Evolutionary conservation across 2,797 vertebrate species (phyloP).

Genomic region (Luscinia megarhynchos): DNA sequence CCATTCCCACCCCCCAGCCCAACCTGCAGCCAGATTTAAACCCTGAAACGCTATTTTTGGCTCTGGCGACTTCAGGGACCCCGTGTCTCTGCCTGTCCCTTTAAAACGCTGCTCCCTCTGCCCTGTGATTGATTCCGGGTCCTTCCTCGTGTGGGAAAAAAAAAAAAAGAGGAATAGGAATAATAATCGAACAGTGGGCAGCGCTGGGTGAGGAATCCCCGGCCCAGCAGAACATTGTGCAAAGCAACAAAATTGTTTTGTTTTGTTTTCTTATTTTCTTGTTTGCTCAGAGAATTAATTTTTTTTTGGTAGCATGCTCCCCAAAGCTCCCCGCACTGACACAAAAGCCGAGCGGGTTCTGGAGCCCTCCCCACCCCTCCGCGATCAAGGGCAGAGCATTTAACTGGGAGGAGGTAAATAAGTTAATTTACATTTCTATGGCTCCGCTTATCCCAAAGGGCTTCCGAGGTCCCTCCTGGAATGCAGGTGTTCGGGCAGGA

Average conservation of each 20-base stretch:
- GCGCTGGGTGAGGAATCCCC: neutral
- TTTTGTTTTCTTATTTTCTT: too few relatives aligned
- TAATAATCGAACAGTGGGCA: neutral
- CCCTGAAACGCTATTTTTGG: conserved; percentile 56
- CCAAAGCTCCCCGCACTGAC: neutral
- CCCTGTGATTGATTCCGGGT: conserved; percentile 46
- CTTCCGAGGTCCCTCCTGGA: conserved; percentile 18
- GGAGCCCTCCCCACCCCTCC: neutral
- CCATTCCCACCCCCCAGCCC: neutral
- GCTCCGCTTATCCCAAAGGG: conserved; percentile 26
- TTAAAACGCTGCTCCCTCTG: conserved; percentile 53
- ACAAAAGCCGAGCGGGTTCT: neutral
- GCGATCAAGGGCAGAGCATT: conserved; percentile 47
- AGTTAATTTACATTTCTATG: conserved; percentile 63
- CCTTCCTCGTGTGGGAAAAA: conserved; percentile 2
- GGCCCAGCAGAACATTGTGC: neutral
- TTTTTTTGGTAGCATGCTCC: neutral
- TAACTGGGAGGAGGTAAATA: conserved; percentile 45
- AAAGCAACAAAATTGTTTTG: neutral
- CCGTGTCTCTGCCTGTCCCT: conserved; percentile 27
- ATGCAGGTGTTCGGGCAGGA: conserved; percentile 39
- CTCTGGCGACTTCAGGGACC: neutral
- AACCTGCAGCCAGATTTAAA: conserved; percentile 9
- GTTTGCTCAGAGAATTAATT: neutral
- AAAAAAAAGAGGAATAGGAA: neutral